Percentiles rank a stretch among this genome's conserved stretches.
phyloP scores from a whole-genome alignment of 1,140 invertebrate genomes.

The Berghia stephanieae region DNA sequence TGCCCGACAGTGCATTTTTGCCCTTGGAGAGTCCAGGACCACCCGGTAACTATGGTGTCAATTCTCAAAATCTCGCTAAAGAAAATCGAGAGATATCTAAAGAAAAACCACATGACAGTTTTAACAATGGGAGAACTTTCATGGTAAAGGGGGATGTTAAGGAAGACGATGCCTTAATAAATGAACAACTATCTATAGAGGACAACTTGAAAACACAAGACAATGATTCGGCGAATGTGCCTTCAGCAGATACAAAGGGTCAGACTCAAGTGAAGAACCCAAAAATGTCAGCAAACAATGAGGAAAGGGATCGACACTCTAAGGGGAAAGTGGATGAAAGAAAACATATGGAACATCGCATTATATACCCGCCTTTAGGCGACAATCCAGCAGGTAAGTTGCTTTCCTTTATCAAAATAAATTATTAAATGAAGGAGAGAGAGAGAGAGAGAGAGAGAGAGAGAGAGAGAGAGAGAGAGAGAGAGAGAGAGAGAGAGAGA shows the following conservation, averaged over 20 bases:
- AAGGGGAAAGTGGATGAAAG: too few species aligned
- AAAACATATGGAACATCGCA: too few species aligned
- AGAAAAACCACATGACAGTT: too few species aligned
- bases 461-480: constrained; percentile 1
- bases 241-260: too few species aligned
- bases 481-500: not conserved
- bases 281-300: too few species aligned
- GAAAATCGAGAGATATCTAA: too few species aligned
- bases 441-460: not conserved
- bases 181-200: not conserved
- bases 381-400: too few species aligned
- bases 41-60: not conserved
- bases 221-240: too few species aligned
- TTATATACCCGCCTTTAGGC: too few species aligned
- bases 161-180: not conserved
- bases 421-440: not conserved
- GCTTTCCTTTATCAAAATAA: not conserved
- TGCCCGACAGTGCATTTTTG: not conserved
- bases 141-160: not conserved
- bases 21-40: not conserved
- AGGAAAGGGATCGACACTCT: too few species aligned
- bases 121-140: too few species aligned
- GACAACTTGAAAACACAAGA: not conserved
- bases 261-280: not conserved
- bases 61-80: too few species aligned